Percentiles rank a stretch among this genome's conserved stretches.
Evolutionary conservation across 1,140 invertebrate genomes (phyloP).

Genomic region (Drepana arcuata): DNA sequence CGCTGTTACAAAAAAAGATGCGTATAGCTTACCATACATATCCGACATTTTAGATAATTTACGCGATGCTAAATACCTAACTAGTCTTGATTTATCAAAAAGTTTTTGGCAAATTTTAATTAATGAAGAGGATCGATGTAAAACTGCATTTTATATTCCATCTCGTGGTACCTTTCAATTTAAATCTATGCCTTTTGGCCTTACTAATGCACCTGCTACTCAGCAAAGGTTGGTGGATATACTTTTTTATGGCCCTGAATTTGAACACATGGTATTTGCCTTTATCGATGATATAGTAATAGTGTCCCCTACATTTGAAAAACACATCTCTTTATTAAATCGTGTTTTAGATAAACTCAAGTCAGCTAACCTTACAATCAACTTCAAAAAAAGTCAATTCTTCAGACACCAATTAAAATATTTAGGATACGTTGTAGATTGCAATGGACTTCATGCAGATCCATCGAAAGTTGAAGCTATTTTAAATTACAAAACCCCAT

Average conservation of each 20-base stretch:
- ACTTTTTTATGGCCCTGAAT: background rate
- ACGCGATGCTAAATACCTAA: background rate
- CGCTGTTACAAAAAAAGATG: background rate
- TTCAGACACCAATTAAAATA: background rate
- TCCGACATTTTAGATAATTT: background rate
- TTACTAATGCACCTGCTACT: background rate
- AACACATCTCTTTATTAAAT: background rate
- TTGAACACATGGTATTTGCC: background rate
- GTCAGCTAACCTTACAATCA: background rate
- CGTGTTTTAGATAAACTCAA: background rate
- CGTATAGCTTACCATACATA: constrained; percentile 1
- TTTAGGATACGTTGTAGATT: background rate
- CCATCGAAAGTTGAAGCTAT: background rate
- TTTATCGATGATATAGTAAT: background rate
- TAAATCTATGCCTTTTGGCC: background rate
- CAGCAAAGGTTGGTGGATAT: background rate
- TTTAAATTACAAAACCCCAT: background rate
- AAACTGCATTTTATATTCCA: background rate
- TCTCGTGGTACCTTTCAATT: background rate
- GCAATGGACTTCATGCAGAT: background rate
- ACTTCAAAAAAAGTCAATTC: background rate
- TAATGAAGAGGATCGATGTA: background rate
- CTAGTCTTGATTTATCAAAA: background rate
- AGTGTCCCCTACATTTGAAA: background rate
- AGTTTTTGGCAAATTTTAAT: background rate